Base-by-base conservation (phyloP, 1,140 invertebrate genomes). In the Diuraphis noxia region DNA sequence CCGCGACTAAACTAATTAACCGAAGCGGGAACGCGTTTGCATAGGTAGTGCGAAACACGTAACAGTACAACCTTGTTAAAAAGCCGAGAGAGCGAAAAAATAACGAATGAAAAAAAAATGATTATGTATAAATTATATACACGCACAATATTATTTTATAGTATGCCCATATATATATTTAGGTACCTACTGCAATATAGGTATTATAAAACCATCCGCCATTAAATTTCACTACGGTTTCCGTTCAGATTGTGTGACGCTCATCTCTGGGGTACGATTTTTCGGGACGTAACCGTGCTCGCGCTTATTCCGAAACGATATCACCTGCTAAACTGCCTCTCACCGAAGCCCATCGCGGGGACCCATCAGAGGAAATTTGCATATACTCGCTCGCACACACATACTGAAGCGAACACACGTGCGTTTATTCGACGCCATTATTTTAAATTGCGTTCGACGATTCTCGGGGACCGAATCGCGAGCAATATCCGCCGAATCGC, bases 241-340 rank as follows among this genome's bases (percentile, higher is more conserved):
- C 43, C 89, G 89, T 82, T 91, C 89, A 82, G 89, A 91, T 91
- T 91, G 89, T 91, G 89, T 91, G 63, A 91, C 77, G 43, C 89
- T 52, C 77, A 81, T 91, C 89, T 91, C 89, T 91, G 89, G 89
- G 89, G 89, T 91, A 63, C 89, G 77, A 91, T 91, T 91, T 91
- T 91, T 91, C 77, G 77, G 89, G 77, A 91, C 77, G 30, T 85
- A 77, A 79, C 88, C 34, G 3, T 63, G 21, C 43, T 13, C 46
- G 21, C 88, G 17, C 10, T 25, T 52, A 25, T 72, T 82, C 85
- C 85, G 43, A 86, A 91, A 91, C 89, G 40, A 82, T 91, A 91
- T 91, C 89, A 91, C 89, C 89, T 91, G 89, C 89, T 91, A 91
- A 91, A 91, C 89, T 81, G 89, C 89, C 77, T 81, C 46, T 91